phyloP scores from a whole-genome alignment of 1,140 invertebrate species.

The Meloidogyne floridensis region DNA sequence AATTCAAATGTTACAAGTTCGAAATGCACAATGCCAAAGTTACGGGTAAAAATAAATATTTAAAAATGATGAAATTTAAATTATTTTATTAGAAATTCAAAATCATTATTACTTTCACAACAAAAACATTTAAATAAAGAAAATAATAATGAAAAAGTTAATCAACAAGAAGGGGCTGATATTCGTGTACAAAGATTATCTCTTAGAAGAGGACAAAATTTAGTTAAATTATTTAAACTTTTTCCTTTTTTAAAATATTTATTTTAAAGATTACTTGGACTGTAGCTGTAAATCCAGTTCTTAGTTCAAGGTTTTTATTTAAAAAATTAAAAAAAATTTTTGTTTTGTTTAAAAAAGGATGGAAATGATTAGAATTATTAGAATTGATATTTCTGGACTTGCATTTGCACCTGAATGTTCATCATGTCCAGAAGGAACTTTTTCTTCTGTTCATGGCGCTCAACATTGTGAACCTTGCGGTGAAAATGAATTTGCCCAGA shows the following conservation, averaged over 20 bases:
- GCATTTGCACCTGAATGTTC: slow-evolving; percentile 72
- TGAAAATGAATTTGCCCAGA: slow-evolving; percentile 67
- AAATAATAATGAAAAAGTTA: slow-evolving; percentile 36
- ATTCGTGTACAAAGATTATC: slow-evolving; percentile 42
- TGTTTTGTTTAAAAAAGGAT: not conserved
- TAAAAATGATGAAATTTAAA: not conserved
- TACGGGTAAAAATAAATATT: slow-evolving; percentile 33
- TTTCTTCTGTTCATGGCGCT: slow-evolving; percentile 67
- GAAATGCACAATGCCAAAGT: slow-evolving; percentile 64
- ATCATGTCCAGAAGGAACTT: slow-evolving; percentile 71
- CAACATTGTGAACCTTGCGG: slow-evolving; percentile 69
- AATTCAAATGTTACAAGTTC: slow-evolving; percentile 49
- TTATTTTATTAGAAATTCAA: not conserved
- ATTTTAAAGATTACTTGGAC: slow-evolving; percentile 55
- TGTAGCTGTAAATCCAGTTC: slow-evolving; percentile 50
- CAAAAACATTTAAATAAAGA: not conserved
- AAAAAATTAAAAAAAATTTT: not conserved
- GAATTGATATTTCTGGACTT: slow-evolving; percentile 67
- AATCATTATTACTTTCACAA: not conserved
- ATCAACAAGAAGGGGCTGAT: slow-evolving; percentile 48
- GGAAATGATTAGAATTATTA: slow-evolving; percentile 50
- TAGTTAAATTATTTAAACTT: slow-evolving; percentile 17
- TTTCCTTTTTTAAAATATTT: not conserved
- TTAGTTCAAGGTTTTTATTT: not conserved
- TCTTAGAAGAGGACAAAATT: slow-evolving; percentile 55